Percentiles rank a stretch among this genome's conserved stretches.
These are phyloP conservation scores for Melanotaenia parkinsoni DNA, from an alignment of 2,797 vertebrate species.

Conservation along the genomic window DNA sequence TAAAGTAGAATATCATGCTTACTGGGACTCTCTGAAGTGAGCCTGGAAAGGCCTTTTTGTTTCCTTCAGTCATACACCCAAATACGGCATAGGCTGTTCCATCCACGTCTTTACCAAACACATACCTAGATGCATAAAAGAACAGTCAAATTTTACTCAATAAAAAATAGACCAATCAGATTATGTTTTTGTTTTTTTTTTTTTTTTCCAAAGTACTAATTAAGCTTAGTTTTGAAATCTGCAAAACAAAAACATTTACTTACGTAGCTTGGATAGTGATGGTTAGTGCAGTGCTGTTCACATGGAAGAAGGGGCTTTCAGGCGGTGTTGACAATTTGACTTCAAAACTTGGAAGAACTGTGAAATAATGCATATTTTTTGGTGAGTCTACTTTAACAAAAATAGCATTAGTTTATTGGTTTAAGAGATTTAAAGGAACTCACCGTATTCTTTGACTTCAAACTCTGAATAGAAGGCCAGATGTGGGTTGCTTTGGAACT, in stretches of 20 bases:
- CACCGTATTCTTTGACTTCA: slow-evolving; percentile 92
- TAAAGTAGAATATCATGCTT: slow-evolving; percentile 13
- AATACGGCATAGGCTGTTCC: slow-evolving; percentile 74
- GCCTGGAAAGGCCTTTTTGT: slow-evolving; percentile 53
- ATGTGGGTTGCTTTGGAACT: slow-evolving; percentile 77
- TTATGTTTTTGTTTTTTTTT: no score
- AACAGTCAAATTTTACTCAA: neutral
- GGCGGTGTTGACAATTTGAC: slow-evolving; percentile 63
- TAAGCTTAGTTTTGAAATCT: neutral
- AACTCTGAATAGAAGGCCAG: slow-evolving; percentile 82
- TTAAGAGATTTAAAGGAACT: neutral
- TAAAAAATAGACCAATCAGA: neutral
- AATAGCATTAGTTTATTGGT: no score
- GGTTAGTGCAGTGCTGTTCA: slow-evolving; percentile 52
- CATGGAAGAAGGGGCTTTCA: slow-evolving; percentile 62
- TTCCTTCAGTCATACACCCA: slow-evolving; percentile 51
- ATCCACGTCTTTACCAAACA: slow-evolving; percentile 68
- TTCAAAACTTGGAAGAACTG: slow-evolving; percentile 83
- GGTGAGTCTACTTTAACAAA: neutral
- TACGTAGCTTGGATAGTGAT: slow-evolving; percentile 74
- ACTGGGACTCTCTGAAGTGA: slow-evolving; percentile 67
- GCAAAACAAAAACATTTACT: slow-evolving; percentile 17
- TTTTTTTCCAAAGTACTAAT: neutral
- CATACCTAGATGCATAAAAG: slow-evolving; percentile 63
- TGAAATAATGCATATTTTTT: slow-evolving; percentile 13